Base-by-base conservation (phyloP, 2,797 vertebrate genomes). In the Carcharodon carcharias region DNA sequence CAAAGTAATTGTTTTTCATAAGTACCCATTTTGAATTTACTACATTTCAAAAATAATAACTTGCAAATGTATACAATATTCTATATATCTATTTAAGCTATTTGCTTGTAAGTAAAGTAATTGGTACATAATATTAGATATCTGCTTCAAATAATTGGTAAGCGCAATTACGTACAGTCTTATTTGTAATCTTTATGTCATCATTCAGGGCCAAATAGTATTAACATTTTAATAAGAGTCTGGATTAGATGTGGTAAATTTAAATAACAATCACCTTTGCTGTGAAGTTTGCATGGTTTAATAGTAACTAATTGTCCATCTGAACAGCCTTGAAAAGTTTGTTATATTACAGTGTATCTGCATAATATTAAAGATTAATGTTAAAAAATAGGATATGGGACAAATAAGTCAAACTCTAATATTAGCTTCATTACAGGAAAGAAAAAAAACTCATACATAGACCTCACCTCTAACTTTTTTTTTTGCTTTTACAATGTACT, bases 141-240 rank as follows among this genome's bases (percentile, higher is more conserved):
- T 45, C 40, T 93, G n/a, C 21, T 93, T 93, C 91, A 93, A 93
- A 21, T 93, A 26, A 65, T 93, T 93, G 61, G 21, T 65, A 93
- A 93, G 2, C 63, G 21, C n/a, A 9, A 93, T 93, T 67, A 65
- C 26, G 23, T 21, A 45, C 6, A 18, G 28, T 63, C 63, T 92
- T 92, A 92, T 63, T 35, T 12, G 63, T 23, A 40, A 93, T 93
- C n/a, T n/a, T 21, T 61, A 50, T 85, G 58, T 67, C 21, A 3
- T 65, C 61, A 93, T 26, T 85, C 82, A 85, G 45, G 58, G 67
- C 18, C 26, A 91, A 91, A 91, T 88, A 63, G 4, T 11, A n/a
- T 93, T 93, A 93, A 92, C 5, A 92, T 40, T 92, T 92, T 5
- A 40, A 3, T 61, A 21, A 0, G 16, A 21, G 89, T 40, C 4